phyloP scores from a whole-genome alignment of 2,888 invertebrate genomes.

The Dendrolimus houi region DNA sequence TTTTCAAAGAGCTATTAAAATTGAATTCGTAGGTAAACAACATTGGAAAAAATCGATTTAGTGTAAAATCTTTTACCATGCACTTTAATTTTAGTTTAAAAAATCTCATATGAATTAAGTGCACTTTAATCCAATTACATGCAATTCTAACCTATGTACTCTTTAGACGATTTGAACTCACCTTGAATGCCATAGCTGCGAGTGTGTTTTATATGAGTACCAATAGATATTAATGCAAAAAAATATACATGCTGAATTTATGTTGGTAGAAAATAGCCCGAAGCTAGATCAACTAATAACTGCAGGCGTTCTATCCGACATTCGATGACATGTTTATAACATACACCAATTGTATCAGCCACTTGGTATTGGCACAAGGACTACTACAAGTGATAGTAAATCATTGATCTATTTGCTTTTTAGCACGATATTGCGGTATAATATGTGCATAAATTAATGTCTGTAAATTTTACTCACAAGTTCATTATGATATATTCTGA shows the following conservation, averaged over 20 bases:
- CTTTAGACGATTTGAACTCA: conserved; percentile 3
- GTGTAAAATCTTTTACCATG: no score
- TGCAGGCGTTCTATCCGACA: background rate
- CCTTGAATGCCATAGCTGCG: conserved; percentile 18
- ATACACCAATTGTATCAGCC: background rate
- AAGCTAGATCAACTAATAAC: conserved; percentile 5
- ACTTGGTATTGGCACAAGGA: background rate
- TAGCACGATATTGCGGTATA: background rate
- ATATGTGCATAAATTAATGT: no score
- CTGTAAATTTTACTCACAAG: no score
- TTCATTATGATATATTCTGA: no score
- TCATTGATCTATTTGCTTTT: background rate
- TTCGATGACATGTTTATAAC: background rate
- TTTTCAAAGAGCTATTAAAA: no score
- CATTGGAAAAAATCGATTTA: no score
- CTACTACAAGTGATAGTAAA: background rate
- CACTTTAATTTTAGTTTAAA: conserved; percentile 2
- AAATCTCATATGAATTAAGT: background rate
- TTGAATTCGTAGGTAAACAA: no score
- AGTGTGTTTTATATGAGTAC: conserved; percentile 9
- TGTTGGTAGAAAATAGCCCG: conserved; percentile 9
- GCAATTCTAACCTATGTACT: background rate
- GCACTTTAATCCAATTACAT: background rate
- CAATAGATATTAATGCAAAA: conserved; percentile 10
- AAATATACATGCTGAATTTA: conserved; percentile 6